These are phyloP conservation scores for Hemibagrus guttatus DNA, from an alignment of 2,797 vertebrate genomes.

Conservation along the genomic window DNA sequence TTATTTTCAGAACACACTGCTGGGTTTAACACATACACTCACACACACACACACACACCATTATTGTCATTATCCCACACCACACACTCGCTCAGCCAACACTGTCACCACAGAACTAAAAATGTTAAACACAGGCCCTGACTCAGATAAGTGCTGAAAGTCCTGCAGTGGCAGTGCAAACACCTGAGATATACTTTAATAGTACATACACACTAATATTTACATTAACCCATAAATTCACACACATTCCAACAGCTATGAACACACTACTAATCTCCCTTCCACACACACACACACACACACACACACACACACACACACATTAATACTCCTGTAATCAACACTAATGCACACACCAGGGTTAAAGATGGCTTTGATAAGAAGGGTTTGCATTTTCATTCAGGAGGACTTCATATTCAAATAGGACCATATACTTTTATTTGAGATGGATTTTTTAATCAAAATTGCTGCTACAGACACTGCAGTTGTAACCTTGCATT, in stretches of 20 bases:
- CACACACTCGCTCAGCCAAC: slow-evolving; percentile 35
- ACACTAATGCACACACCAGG: background rate
- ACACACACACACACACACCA: slow-evolving; percentile 37
- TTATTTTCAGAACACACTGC: slow-evolving; percentile 43
- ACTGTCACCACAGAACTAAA: slow-evolving; percentile 23
- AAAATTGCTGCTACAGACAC: background rate
- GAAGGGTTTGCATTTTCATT: background rate
- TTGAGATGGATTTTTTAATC: background rate
- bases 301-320: background rate
- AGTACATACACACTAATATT: background rate
- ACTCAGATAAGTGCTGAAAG: background rate
- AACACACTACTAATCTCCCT: background rate
- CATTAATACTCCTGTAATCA: background rate
- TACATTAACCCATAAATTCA: background rate
- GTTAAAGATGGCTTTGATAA: background rate
- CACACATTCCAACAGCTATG: background rate
- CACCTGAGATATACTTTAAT: background rate
- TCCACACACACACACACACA: background rate
- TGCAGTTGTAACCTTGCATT: background rate
- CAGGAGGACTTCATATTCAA: background rate
- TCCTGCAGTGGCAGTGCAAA: slow-evolving; percentile 34
- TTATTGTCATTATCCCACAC: slow-evolving; percentile 11
- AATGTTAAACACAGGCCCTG: slow-evolving; percentile 29
- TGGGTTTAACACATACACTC: slow-evolving; percentile 43
- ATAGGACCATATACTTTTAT: background rate